Conservation (phyloP, 2,888 invertebrate genomes). For the Mesoligia furuncula region DNA sequence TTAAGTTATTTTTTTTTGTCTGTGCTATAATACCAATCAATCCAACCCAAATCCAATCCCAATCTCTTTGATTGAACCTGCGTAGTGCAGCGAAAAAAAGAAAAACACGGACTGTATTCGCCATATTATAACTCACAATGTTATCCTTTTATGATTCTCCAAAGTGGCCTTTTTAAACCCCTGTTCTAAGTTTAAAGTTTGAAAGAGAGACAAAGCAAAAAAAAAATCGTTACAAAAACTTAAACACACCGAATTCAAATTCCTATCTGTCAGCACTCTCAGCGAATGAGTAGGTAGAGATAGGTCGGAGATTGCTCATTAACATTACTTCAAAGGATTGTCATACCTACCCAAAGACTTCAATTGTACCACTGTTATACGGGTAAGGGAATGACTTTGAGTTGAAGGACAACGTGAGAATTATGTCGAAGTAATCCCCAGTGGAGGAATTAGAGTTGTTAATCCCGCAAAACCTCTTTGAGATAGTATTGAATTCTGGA, state of each 20-base stretch:
- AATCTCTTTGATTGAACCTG: too few species aligned
- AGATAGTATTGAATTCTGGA: not conserved
- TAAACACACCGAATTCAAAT: constrained; percentile 21
- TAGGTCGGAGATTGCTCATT: constrained; percentile 38
- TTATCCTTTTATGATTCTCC: too few species aligned
- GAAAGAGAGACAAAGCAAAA: not conserved
- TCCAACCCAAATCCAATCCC: too few species aligned
- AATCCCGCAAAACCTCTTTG: not conserved
- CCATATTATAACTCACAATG: too few species aligned
- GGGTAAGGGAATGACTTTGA: constrained; percentile 6
- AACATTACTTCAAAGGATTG: constrained; percentile 39
- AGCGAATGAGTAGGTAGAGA: not conserved
- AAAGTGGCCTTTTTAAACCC: too few species aligned
- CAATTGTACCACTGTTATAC: constrained; percentile 4
- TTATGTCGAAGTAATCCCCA: constrained; percentile 21
- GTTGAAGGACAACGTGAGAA: constrained; percentile 4
- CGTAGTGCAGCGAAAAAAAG: too few species aligned
- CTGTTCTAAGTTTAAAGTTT: not conserved
- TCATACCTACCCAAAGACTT: constrained; percentile 10
- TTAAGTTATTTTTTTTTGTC: too few species aligned
- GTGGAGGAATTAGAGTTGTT: not conserved
- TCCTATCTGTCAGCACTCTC: not conserved
- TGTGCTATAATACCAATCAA: too few species aligned
- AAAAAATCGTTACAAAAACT: not conserved
- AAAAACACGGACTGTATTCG: too few species aligned